phyloP scores from a whole-genome alignment of 2,113 vertebrate species.

The Ceyx margarethae region DNA sequence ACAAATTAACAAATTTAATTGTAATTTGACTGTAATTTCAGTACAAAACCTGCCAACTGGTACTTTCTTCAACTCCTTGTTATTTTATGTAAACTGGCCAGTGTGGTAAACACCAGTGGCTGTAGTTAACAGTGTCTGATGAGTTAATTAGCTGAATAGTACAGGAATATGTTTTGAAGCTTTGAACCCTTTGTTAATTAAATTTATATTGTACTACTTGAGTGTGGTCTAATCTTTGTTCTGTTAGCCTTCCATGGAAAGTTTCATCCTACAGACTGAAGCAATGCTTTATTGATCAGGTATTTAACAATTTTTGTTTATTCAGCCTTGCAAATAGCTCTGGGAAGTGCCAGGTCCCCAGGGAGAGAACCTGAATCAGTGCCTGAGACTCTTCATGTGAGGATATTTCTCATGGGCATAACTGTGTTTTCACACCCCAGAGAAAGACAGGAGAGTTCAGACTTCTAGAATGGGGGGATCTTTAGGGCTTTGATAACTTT shows the following conservation, averaged over 20 bases:
- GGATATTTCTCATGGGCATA: neutral
- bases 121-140: neutral
- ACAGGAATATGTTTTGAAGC: neutral
- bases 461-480: neutral
- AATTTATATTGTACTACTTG: neutral
- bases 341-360: neutral
- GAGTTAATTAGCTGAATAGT: neutral
- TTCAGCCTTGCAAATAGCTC: neutral
- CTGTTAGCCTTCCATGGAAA: neutral
- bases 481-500: neutral
- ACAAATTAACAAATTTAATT: neutral
- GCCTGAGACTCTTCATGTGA: neutral
- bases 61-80: neutral
- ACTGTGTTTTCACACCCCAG: neutral
- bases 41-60: neutral
- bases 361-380: neutral
- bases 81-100: neutral
- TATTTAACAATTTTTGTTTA: neutral
- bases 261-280: neutral
- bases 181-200: slow-evolving; percentile 7
- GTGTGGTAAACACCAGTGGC: neutral
- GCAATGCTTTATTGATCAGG: neutral
- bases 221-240: neutral
- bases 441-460: neutral
- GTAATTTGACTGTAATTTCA: neutral